Evolutionary conservation across 2,113 vertebrate genomes (phyloP).

Genomic region (Oryzias curvinotus): DNA sequence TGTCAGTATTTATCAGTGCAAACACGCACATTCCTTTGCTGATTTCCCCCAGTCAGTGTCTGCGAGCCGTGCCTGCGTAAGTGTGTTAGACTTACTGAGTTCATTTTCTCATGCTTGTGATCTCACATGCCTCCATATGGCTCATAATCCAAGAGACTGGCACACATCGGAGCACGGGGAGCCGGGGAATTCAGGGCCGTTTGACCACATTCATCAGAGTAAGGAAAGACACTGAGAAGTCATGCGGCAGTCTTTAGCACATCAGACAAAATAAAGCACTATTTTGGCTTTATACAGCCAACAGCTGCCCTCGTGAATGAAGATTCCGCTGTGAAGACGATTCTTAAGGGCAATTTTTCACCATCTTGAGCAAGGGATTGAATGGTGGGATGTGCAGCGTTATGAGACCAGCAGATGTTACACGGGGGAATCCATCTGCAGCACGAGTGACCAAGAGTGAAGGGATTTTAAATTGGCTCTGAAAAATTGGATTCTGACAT

Average conservation of each 20-base stretch:
- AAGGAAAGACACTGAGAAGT: constrained; percentile 51
- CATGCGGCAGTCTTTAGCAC: constrained; percentile 49
- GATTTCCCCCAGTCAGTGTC: constrained; percentile 5
- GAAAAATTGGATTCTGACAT: constrained; percentile 54
- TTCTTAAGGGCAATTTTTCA: constrained; percentile 73
- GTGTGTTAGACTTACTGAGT: constrained; percentile 23
- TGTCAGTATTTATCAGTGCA: constrained; percentile 12
- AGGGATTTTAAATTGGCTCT: constrained; percentile 67
- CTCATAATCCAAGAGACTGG: constrained; percentile 65
- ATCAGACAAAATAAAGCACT: constrained; percentile 65
- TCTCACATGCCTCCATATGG: constrained; percentile 59
- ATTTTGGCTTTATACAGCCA: constrained; percentile 55
- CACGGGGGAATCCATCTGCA: constrained; percentile 65
- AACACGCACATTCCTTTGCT: constrained; percentile 8
- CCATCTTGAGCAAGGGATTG: constrained; percentile 63
- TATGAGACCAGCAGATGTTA: constrained; percentile 60
- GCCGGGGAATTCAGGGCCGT: constrained; percentile 50
- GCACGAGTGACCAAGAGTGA: constrained; percentile 57
- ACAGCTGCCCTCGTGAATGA: constrained; percentile 54
- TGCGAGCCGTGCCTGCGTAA: constrained; percentile 16
- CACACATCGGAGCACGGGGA: constrained; percentile 53
- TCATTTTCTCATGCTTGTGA: constrained; percentile 52
- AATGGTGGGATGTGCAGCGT: constrained; percentile 50
- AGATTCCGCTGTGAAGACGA: constrained; percentile 48
- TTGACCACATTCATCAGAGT: constrained; percentile 57